Percentiles rank a stretch among this genome's conserved stretches.
phyloP scores from a whole-genome alignment of 2,888 invertebrate genomes.

The Apotomis betuletana region DNA sequence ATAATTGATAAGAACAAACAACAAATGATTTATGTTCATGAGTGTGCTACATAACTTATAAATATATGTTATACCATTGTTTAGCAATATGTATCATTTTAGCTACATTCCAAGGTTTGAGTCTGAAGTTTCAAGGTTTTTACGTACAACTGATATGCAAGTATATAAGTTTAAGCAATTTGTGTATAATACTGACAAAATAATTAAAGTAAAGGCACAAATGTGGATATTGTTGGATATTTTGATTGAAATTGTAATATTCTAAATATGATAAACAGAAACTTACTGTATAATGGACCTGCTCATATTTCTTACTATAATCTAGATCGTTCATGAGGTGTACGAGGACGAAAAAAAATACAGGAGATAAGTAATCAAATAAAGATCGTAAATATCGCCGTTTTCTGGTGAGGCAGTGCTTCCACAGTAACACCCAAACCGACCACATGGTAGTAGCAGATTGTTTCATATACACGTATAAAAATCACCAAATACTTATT shows the following conservation, averaged over 20 bases:
- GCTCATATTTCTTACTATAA: not conserved
- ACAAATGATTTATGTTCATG: not conserved
- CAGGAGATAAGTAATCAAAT: conserved; percentile 14
- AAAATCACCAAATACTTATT: not conserved
- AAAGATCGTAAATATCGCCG: conserved; percentile 5
- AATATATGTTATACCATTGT: too few relatives aligned
- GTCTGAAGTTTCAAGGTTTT: too few relatives aligned
- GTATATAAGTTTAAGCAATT: too few relatives aligned
- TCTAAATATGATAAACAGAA: not conserved
- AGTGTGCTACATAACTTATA: too few relatives aligned
- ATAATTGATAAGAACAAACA: not conserved
- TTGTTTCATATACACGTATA: not conserved
- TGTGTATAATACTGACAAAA: too few relatives aligned
- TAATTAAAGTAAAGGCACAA: too few relatives aligned
- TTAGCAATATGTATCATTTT: too few relatives aligned
- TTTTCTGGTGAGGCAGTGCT: conserved; percentile 19
- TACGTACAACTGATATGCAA: too few relatives aligned
- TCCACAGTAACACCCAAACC: conserved; percentile 26
- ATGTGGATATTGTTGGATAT: too few relatives aligned
- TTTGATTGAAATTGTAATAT: too few relatives aligned
- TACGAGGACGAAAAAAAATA: conserved; percentile 10
- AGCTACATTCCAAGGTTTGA: too few relatives aligned
- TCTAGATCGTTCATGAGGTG: not conserved
- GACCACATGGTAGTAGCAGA: conserved; percentile 6
- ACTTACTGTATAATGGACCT: conserved; percentile 11